A percentile compares a stretch with the other conserved stretches of the same genome.
These are phyloP conservation scores for Anguilla marmorata DNA, from an alignment of 2,797 vertebrate species.

Conservation along the genomic window DNA sequence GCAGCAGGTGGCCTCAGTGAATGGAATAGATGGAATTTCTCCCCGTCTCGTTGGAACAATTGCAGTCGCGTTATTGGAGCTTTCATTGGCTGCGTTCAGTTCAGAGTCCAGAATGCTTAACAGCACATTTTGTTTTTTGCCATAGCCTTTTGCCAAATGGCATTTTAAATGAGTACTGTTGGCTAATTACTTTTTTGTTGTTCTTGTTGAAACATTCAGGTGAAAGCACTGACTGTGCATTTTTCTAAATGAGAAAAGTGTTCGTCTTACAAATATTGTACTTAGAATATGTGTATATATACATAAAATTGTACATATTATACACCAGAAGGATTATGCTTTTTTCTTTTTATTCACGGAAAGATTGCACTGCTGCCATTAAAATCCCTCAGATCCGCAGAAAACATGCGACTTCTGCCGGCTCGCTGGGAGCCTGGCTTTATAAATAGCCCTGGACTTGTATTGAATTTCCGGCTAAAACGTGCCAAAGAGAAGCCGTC, in stretches of 20 bases:
- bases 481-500: slow-evolving; percentile 42
- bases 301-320: background rate
- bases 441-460: slow-evolving; percentile 50
- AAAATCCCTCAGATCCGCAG: slow-evolving; percentile 27
- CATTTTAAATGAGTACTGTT: background rate
- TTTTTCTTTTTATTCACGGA: background rate
- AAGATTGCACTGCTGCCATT: slow-evolving; percentile 24
- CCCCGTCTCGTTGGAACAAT: slow-evolving; percentile 42
- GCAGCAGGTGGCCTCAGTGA: slow-evolving; percentile 64
- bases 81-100: slow-evolving; percentile 40
- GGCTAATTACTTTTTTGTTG: background rate
- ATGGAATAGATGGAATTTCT: slow-evolving; percentile 63
- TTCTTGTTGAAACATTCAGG: background rate
- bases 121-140: slow-evolving; percentile 22
- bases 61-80: slow-evolving; percentile 40
- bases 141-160: background rate
- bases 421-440: slow-evolving; percentile 34
- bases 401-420: slow-evolving; percentile 6
- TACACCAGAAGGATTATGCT: background rate
- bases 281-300: background rate
- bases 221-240: background rate
- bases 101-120: slow-evolving; percentile 39
- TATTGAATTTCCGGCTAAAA: slow-evolving; percentile 54
- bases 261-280: background rate
- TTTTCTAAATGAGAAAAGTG: background rate